A percentile compares a stretch with the other conserved stretches of the same genome.
Conservation (phyloP, 1,140 invertebrate genomes). For the Penaeus chinensis region DNA sequence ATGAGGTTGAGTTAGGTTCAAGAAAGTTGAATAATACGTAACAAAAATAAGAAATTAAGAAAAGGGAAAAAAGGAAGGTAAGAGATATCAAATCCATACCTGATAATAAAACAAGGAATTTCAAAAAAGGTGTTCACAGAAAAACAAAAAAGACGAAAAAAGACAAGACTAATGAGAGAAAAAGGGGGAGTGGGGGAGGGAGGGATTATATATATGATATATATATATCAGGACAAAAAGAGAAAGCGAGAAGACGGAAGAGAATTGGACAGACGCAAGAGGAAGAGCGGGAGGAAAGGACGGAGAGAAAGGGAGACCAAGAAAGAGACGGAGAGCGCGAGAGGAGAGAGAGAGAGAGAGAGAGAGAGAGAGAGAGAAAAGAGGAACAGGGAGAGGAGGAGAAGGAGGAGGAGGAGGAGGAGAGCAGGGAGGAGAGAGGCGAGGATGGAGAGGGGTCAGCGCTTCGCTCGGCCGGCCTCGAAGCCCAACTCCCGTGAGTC, state of each 20-base stretch:
- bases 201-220: too few relatives aligned
- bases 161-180: too few relatives aligned
- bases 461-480: conserved; percentile 26
- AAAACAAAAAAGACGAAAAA: too few relatives aligned
- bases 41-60: too few relatives aligned
- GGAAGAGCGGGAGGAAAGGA: conserved; percentile 18
- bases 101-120: too few relatives aligned
- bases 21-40: not conserved
- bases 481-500: conserved; percentile 4
- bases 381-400: not conserved
- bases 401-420: not conserved
- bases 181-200: too few relatives aligned
- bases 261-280: not conserved
- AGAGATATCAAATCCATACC: too few relatives aligned
- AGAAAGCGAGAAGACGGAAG: not conserved
- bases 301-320: conserved; percentile 10
- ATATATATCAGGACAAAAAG: not conserved
- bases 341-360: conserved; percentile 10
- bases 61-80: too few relatives aligned
- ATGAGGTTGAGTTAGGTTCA: not conserved
- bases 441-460: not conserved
- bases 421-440: not conserved
- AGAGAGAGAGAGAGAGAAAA: not conserved
- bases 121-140: too few relatives aligned
- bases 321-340: not conserved